Evolutionary conservation across 2,113 vertebrate species (phyloP).

Genomic region (Sapayoa aenigma): DNA sequence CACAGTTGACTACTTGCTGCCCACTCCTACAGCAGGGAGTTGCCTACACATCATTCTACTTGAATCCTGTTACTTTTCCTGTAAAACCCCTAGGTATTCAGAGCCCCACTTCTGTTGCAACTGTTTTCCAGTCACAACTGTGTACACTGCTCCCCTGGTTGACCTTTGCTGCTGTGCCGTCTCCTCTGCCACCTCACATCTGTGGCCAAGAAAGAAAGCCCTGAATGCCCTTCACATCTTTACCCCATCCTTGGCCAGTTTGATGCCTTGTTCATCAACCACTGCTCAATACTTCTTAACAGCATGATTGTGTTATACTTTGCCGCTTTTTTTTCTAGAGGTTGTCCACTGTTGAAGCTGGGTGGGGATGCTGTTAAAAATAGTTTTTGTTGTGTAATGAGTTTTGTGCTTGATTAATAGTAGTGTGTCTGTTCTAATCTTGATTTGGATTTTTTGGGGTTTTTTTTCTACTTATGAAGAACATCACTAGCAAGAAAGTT

Average conservation of each 20-base stretch:
- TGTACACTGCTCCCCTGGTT: background rate
- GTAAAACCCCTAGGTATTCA: background rate
- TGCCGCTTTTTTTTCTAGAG: background rate
- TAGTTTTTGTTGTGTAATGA: background rate
- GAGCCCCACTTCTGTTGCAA: background rate
- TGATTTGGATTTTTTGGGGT: background rate
- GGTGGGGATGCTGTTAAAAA: background rate
- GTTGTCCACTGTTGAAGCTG: background rate
- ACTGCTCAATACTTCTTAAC: background rate
- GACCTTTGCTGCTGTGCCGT: background rate
- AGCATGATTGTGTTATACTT: background rate
- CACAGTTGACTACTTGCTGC: background rate
- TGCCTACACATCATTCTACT: background rate
- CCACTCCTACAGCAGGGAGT: background rate
- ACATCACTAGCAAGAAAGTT: background rate
- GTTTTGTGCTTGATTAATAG: background rate
- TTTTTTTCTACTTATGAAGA: background rate
- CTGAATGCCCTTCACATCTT: background rate
- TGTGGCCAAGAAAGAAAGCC: accelerated
- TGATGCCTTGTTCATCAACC: background rate
- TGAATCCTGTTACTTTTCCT: background rate
- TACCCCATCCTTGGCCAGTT: background rate
- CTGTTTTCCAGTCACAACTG: background rate
- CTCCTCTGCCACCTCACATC: background rate
- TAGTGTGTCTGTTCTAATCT: background rate